Percentiles rank a stretch among this genome's conserved stretches.
Conservation (phyloP, 2,888 invertebrate genomes). For the Caenorhabditis angaria region DNA sequence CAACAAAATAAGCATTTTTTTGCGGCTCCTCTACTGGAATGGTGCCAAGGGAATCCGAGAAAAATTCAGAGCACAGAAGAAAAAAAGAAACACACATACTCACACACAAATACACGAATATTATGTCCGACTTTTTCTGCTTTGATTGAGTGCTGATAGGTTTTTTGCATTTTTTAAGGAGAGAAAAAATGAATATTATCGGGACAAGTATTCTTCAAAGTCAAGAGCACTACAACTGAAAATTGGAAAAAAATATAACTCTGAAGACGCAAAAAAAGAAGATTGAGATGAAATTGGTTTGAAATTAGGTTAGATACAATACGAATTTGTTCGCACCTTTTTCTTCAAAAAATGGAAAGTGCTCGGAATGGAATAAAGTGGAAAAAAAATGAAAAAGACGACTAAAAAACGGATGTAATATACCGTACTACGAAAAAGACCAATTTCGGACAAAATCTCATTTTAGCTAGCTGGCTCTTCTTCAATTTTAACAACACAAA, state of each 20-base stretch:
- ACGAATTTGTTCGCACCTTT: not conserved
- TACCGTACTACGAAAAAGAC: not conserved
- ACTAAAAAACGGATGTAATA: not conserved
- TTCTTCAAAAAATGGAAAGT: not conserved
- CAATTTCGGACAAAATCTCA: slow-evolving; percentile 1
- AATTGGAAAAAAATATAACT: not conserved
- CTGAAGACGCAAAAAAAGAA: not conserved
- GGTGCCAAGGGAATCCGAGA: slow-evolving; percentile 7
- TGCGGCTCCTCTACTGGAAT: not conserved
- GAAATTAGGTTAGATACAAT: not conserved
- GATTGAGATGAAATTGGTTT: not conserved
- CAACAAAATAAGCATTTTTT: slow-evolving; percentile 5
- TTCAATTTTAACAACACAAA: not conserved
- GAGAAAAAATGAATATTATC: not conserved
- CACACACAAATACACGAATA: not conserved
- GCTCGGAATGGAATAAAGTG: not conserved
- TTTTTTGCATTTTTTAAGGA: not conserved
- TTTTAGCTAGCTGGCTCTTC: not conserved
- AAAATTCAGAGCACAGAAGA: not conserved
- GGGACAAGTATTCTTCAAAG: not conserved
- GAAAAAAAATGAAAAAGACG: not conserved
- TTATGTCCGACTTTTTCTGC: not conserved
- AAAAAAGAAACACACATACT: not conserved
- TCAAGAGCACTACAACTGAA: slow-evolving; percentile 2
- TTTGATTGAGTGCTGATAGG: slow-evolving; percentile 4